Evolutionary conservation across 2,113 vertebrate species (phyloP).

Genomic region (Pongo abelii): DNA sequence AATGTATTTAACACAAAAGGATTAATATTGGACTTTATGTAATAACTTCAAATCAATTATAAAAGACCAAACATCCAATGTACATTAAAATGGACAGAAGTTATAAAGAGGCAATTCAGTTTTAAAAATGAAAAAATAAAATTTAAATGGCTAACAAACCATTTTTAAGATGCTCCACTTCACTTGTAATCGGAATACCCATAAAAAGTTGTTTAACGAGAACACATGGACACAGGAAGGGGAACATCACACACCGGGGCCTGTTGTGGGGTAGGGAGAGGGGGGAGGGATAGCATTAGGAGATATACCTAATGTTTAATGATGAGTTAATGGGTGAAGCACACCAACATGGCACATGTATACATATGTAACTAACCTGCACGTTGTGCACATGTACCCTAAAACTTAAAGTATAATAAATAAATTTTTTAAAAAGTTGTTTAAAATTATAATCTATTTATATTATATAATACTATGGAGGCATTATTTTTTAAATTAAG

Average conservation of each 20-base stretch:
- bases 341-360: too few relatives aligned
- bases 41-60: constrained; percentile 13
- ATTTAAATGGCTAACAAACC: background rate
- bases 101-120: background rate
- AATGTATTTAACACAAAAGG: background rate
- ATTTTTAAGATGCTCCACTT: background rate
- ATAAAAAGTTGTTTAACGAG: background rate
- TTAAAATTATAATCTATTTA: background rate
- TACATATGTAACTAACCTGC: too few relatives aligned
- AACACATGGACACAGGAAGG: too few relatives aligned
- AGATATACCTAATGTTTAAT: too few relatives aligned
- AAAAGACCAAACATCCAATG: background rate
- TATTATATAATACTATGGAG: background rate
- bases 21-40: background rate
- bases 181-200: background rate
- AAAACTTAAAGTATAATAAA: too few relatives aligned
- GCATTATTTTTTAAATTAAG: background rate
- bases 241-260: too few relatives aligned
- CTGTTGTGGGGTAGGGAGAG: too few relatives aligned
- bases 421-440: background rate
- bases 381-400: too few relatives aligned
- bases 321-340: too few relatives aligned
- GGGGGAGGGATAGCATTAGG: too few relatives aligned
- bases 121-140: background rate
- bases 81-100: constrained; percentile 9